Percentiles rank a stretch among this genome's conserved stretches.
These are phyloP conservation scores for Siphamia tubifer DNA, from an alignment of 2,113 vertebrate genomes.

Conservation along the genomic window DNA sequence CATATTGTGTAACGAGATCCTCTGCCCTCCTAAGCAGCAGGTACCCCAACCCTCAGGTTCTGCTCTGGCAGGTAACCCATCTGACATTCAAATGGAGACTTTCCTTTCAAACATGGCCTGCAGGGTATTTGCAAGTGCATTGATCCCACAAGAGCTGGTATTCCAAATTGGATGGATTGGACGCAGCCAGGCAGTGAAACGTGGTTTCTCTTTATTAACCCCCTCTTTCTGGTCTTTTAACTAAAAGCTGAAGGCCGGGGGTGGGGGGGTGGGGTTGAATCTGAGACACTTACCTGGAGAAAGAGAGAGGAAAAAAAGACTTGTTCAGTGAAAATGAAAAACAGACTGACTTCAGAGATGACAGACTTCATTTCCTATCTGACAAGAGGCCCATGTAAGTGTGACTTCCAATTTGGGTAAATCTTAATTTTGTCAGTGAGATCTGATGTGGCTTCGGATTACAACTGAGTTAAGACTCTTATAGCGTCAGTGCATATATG, in stretches of 20 bases:
- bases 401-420: too few relatives aligned
- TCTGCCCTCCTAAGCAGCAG: not conserved
- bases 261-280: too few relatives aligned
- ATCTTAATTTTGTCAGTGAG: too few relatives aligned
- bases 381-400: slow-evolving; percentile 6
- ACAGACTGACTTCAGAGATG: not conserved
- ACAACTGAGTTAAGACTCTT: too few relatives aligned
- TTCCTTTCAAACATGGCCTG: slow-evolving; percentile 23
- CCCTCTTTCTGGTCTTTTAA: slow-evolving; percentile 25
- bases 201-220: slow-evolving; percentile 43
- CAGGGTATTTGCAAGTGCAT: slow-evolving; percentile 37
- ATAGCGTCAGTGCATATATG: slow-evolving; percentile 8
- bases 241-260: slow-evolving; percentile 15
- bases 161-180: slow-evolving; percentile 34
- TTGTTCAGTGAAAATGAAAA: not conserved
- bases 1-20: slow-evolving; percentile 29
- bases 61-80: slow-evolving; percentile 44
- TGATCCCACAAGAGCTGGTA: slow-evolving; percentile 43
- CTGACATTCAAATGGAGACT: slow-evolving; percentile 45
- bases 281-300: not conserved
- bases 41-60: slow-evolving; percentile 1
- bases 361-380: not conserved
- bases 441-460: too few relatives aligned
- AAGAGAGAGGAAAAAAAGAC: not conserved
- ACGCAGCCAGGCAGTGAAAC: slow-evolving; percentile 32